Base-by-base conservation (phyloP, 2,888 invertebrate species). In the Zaprionus bogoriensis region DNA sequence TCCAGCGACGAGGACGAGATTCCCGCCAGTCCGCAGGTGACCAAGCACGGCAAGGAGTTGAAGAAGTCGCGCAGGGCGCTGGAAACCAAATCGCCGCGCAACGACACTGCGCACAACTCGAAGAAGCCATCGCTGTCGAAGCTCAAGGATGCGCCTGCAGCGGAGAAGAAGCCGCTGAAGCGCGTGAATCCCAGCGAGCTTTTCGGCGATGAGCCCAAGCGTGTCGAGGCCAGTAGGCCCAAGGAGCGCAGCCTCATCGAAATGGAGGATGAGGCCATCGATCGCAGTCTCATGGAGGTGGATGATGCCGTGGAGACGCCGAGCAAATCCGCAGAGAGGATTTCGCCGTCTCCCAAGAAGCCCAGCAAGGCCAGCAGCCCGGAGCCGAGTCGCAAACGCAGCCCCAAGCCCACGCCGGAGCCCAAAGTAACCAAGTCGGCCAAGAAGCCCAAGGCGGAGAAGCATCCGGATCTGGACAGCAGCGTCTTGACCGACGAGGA, bases 221-320 rank as follows among this genome's bases (percentile, higher is more conserved):
- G 94, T 67, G 90, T 93, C 5, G 92, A 92, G 51, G 87, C 92
- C 88, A 67, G 81, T 22, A 82, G 87, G 53, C 74, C 82, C 10
- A 85, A 84, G 41, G 72, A 85, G 14, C 75, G 85, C 46, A 87
- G 83, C 23, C 67, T 88, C 22, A 90, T 92, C 67, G 75, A 91
- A 17, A 93, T 79, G 93, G 80, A 78, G 17, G 87, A 88, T 58
- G 93, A 94, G 25, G 94, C 94, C 57, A 96, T 96, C 90, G 94
- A 90, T 60, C 62, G 77, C 7, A 87, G 88, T 32, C 72, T 88
- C 1, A 77, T 83, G 77, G 85, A 86, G 51, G 73, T 89, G 2
- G 87, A 90, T 67, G 25, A 88, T 2, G 86, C 89, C 61, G 41
- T 81, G 14, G 78, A 84, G 52, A 54, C 7, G 67, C 10, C 32